Percentiles rank a stretch among this genome's conserved stretches.
Evolutionary conservation across 2,797 vertebrate species (phyloP).

Genomic region (Mus caroli): DNA sequence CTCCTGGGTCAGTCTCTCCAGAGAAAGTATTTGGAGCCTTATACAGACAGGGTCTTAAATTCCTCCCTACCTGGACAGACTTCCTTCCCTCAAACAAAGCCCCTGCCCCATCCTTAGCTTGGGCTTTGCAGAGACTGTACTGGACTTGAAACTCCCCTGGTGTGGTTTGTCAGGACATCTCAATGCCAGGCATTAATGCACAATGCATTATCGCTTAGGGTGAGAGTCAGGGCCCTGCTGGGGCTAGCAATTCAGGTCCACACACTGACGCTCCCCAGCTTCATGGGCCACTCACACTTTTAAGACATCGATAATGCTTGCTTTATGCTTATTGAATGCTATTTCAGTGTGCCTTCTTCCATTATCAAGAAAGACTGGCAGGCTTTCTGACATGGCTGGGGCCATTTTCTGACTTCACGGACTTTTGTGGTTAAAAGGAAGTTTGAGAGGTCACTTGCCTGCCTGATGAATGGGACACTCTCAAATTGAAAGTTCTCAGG

Average conservation of each 20-base stretch:
- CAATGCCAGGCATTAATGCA: slow-evolving; percentile 74
- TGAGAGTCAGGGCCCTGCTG: slow-evolving; percentile 60
- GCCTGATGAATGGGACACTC: neutral
- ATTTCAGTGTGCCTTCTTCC: slow-evolving; percentile 74
- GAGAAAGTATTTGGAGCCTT: neutral
- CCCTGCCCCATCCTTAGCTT: neutral
- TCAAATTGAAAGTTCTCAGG: neutral
- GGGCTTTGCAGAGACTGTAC: slow-evolving; percentile 57
- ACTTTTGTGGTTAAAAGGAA: slow-evolving; percentile 47
- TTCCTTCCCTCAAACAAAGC: neutral
- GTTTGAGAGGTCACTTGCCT: slow-evolving; percentile 49
- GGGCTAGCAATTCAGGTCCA: slow-evolving; percentile 72
- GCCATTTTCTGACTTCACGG: slow-evolving; percentile 69
- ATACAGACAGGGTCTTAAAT: neutral
- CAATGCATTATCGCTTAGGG: slow-evolving; percentile 76
- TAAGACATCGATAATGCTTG: slow-evolving; percentile 81
- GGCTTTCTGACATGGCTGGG: slow-evolving; percentile 64
- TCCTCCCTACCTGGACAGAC: neutral
- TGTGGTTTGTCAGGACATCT: slow-evolving; percentile 74
- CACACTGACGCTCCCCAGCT: slow-evolving; percentile 66
- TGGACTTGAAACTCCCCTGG: slow-evolving; percentile 71
- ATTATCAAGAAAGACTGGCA: slow-evolving; percentile 70
- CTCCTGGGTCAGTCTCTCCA: neutral
- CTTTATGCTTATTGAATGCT: slow-evolving; percentile 80
- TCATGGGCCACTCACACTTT: slow-evolving; percentile 78